phyloP scores from a whole-genome alignment of 2,797 vertebrate species.

The Amphiprion clarkii region DNA sequence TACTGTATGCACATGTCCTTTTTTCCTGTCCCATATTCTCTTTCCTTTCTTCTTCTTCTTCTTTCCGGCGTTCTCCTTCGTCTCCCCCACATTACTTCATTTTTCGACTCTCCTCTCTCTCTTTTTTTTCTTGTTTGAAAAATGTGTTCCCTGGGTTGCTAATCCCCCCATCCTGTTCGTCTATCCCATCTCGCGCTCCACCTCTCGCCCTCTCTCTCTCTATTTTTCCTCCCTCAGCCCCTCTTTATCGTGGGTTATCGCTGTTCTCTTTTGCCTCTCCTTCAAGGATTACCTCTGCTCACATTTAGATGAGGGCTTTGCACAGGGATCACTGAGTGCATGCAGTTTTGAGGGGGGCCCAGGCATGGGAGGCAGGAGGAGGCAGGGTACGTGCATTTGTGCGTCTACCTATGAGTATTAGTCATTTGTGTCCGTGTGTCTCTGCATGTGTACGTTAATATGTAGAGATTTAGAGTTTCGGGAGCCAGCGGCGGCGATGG shows the following conservation, averaged over 20 bases:
- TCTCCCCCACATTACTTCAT: conserved; percentile 43
- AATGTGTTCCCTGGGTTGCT: conserved; percentile 61
- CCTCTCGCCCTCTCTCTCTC: conserved; percentile 58
- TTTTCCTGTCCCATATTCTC: conserved; percentile 38
- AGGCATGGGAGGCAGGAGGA: conserved; percentile 68
- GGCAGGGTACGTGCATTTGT: conserved; percentile 67
- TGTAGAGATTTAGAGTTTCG: conserved; percentile 74
- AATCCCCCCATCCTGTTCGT: conserved; percentile 71
- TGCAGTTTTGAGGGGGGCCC: conserved; percentile 73
- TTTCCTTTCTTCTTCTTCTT: conserved; percentile 16
- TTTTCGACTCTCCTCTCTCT: conserved; percentile 49
- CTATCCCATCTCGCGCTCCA: conserved; percentile 69
- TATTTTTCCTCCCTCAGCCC: conserved; percentile 53
- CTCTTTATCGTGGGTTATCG: conserved; percentile 68
- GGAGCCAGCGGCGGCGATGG: conserved; percentile 53
- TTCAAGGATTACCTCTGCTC: conserved; percentile 77
- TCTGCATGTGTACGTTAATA: conserved; percentile 58
- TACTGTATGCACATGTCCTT: conserved; percentile 63
- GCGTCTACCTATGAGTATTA: conserved; percentile 45
- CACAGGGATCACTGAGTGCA: conserved; percentile 69
- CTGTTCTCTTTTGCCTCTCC: conserved; percentile 66
- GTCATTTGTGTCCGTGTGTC: conserved; percentile 61
- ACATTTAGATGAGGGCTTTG: conserved; percentile 75
- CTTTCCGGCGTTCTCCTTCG: background rate
- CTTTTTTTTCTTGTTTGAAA: conserved; percentile 55